These are phyloP conservation scores for Cossypha niveicapilla DNA, from an alignment of 2,797 vertebrate genomes.

Conservation along the genomic window DNA sequence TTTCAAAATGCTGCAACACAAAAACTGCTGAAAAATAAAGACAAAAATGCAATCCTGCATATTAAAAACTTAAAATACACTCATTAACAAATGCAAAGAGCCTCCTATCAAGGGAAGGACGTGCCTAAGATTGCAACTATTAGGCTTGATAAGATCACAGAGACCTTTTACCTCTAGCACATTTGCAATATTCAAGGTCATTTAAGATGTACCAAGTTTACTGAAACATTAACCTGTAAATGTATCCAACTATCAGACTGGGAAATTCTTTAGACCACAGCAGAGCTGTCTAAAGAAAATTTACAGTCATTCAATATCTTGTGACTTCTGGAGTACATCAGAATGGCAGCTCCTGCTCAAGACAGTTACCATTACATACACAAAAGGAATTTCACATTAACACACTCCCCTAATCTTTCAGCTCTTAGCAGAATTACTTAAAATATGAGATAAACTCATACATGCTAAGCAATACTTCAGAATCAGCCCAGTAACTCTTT, in stretches of 20 bases:
- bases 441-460: not conserved
- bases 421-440: not conserved
- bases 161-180: slow-evolving; percentile 8
- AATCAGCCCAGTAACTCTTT: not conserved
- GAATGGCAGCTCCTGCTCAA: not conserved
- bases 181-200: slow-evolving; percentile 49
- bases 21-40: not conserved
- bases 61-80: not conserved
- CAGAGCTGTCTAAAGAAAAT: not conserved
- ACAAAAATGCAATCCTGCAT: not conserved
- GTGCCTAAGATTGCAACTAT: not conserved
- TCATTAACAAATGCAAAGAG: not conserved
- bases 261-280: not conserved
- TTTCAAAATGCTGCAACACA: not conserved
- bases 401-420: not conserved
- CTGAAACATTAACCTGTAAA: slow-evolving; percentile 17
- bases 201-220: not conserved
- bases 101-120: not conserved
- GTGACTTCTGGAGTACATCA: not conserved
- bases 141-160: slow-evolving; percentile 12
- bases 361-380: not conserved
- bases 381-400: not conserved
- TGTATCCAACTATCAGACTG: not conserved
- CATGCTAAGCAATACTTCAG: not conserved
- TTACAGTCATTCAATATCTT: not conserved